Evolutionary conservation across 2,113 vertebrate genomes (phyloP), one percentile per base, ranked within the genome.

Genomic region (Caretta caretta): DNA sequence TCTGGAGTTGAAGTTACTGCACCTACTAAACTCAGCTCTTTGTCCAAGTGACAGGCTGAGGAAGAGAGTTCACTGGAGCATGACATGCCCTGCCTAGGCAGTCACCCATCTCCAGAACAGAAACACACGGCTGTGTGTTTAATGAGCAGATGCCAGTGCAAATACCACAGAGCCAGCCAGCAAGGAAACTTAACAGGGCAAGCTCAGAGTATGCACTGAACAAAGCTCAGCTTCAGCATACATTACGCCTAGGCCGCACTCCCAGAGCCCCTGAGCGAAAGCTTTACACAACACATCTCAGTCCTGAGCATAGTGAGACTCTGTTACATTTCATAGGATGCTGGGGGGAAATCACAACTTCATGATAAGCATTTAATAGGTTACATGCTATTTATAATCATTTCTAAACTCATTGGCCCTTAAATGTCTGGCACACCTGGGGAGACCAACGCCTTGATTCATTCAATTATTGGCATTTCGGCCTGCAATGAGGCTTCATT

Each of bases 231-330:
- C 24, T 48, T 25, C 75, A 48, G 75, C 42, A 78, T 27, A 48
- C 25, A 12, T 48, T 48, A 14, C 12, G 42, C 11, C 42, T 25
- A 27, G 42, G 16, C 46, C 4, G 9, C 7, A 29, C 20, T 69
- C 59, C 48, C 83, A 46, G 16, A 50, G 84, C n/a, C 8, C 49
- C 49, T 8, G n/a, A 11, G 42, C 11, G 24, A 46, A 75, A 35
- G 20, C 50, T 42, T 25, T 25, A 31, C 91, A 93, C 95, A 94
- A 94, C 95, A 89, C 86, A 57, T 54, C 97, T 69, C 93, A 94
- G 95, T 80, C 80, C 87, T 82, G 82, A 50, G 46, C 84, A 94
- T 83, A 96, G 95, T 80, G 79, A 51, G 92, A 1, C 83, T 88
- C 89, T 96, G 94, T 95, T 88, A 25, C 12, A 57, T n/a, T 14